Conservation (phyloP, 2,113 vertebrate genomes). For the Lycaon pictus region DNA sequence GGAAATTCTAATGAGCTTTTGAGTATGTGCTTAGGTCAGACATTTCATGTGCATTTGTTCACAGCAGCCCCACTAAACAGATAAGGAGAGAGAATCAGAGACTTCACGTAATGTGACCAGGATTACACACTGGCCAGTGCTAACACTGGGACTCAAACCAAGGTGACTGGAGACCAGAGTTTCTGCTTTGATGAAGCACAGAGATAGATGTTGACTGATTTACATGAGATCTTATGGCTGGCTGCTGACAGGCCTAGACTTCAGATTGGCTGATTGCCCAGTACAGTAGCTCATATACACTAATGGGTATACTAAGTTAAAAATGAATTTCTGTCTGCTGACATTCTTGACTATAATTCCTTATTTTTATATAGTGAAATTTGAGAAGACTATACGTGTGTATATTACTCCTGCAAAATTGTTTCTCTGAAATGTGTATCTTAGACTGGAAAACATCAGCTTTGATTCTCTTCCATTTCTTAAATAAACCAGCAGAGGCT, state of each 20-base stretch:
- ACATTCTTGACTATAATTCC: neutral
- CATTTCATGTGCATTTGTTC: neutral
- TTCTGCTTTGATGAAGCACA: neutral
- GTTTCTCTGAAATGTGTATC: neutral
- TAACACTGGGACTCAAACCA: neutral
- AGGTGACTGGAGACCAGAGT: neutral
- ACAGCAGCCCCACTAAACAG: neutral
- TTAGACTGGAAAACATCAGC: neutral
- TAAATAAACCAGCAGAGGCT: neutral
- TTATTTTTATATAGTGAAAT: slow-evolving; percentile 18
- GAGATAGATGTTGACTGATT: neutral
- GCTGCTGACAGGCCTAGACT: neutral
- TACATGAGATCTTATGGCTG: neutral
- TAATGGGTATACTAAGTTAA: neutral
- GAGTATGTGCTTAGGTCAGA: neutral
- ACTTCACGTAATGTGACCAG: neutral
- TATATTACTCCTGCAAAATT: slow-evolving; percentile 55
- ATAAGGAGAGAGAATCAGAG: neutral
- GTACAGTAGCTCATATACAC: neutral
- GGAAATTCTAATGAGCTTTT: neutral
- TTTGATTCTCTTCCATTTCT: neutral
- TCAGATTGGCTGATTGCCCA: neutral
- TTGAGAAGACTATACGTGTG: neutral
- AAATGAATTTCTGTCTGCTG: slow-evolving; percentile 29
- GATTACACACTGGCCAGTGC: neutral